Evolutionary conservation across 2,113 vertebrate species (phyloP).

Genomic region (Anoplopoma fimbria): DNA sequence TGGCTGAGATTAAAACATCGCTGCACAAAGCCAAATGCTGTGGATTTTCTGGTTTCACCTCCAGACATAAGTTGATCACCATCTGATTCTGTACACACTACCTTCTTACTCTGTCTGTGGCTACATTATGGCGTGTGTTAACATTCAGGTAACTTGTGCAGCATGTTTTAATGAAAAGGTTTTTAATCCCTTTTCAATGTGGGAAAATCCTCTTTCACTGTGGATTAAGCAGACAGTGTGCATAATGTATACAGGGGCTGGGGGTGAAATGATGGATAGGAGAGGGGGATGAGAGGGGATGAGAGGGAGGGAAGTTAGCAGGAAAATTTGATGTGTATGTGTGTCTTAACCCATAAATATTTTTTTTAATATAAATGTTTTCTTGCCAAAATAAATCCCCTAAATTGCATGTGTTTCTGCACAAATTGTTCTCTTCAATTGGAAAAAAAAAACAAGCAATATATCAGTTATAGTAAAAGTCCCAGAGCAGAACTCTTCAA

Average conservation of each 20-base stretch:
- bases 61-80: too few species aligned
- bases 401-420: neutral
- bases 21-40: slow-evolving; percentile 15
- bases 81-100: neutral
- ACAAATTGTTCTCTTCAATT: neutral
- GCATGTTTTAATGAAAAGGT: slow-evolving; percentile 43
- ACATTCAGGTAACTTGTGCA: neutral
- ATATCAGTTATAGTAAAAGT: neutral
- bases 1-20: neutral
- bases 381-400: neutral
- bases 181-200: slow-evolving; percentile 69
- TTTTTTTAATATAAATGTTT: neutral
- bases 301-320: slow-evolving; percentile 13
- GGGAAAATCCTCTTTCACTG: slow-evolving; percentile 68
- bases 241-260: slow-evolving; percentile 20
- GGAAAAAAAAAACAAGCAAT: neutral
- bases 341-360: slow-evolving; percentile 6
- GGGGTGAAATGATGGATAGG: slow-evolving; percentile 1
- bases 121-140: slow-evolving; percentile 19
- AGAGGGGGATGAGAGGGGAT: neutral
- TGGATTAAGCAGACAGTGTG: slow-evolving; percentile 59
- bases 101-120: slow-evolving; percentile 1
- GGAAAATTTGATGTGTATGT: neutral
- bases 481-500: neutral
- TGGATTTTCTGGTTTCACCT: slow-evolving; percentile 12